Conservation (phyloP, 2,797 vertebrate species). For the Thripadectes ignobilis region DNA sequence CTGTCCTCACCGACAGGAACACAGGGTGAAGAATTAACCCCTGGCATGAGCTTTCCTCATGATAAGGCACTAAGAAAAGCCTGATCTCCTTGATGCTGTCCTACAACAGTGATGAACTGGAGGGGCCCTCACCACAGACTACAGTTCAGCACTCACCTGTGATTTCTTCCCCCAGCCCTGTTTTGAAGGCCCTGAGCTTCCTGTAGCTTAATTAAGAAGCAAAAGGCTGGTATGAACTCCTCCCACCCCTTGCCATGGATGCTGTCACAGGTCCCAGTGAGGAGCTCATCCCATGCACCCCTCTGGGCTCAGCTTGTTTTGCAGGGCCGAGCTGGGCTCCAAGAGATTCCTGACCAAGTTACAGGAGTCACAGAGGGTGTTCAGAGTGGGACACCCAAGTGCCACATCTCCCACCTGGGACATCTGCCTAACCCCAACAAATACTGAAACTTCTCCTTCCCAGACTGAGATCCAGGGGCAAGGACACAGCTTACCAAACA, state of each 20-base stretch:
- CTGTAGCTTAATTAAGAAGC: not conserved
- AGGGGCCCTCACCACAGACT: fast-evolving
- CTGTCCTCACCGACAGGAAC: not conserved
- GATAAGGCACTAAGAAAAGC: not conserved
- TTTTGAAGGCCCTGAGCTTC: not conserved
- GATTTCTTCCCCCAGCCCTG: not conserved
- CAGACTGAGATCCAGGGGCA: not conserved
- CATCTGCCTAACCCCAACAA: not conserved
- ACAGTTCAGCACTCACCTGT: not conserved
- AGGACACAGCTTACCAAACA: not conserved
- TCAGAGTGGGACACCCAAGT: fast-evolving
- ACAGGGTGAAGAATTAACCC: not conserved
- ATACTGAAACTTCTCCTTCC: not conserved
- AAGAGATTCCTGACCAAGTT: not conserved
- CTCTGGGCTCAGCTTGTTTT: not conserved
- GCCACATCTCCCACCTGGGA: not conserved
- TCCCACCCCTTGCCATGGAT: not conserved
- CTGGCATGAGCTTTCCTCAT: not conserved
- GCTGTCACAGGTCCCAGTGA: not conserved
- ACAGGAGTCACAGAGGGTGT: not conserved
- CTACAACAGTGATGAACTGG: not conserved
- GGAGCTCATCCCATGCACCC: not conserved
- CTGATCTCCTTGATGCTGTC: not conserved
- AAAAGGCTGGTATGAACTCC: not conserved
- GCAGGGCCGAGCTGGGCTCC: not conserved